Evolutionary conservation across 2,113 vertebrate species (phyloP).

Genomic region (Ginglymostoma cirratum): DNA sequence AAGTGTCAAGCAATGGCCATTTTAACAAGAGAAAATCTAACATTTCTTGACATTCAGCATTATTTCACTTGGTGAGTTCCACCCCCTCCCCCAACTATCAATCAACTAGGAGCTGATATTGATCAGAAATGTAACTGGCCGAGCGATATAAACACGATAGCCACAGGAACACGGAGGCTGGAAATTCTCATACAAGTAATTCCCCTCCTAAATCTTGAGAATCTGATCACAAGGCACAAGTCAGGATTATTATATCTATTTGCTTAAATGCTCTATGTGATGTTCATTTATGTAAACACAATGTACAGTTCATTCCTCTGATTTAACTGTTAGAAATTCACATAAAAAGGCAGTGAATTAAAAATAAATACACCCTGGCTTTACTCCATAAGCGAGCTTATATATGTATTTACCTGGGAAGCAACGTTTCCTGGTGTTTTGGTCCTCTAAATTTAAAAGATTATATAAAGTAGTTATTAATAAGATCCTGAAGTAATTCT

Average conservation of each 20-base stretch:
- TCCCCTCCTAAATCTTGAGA: neutral
- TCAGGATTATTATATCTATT: neutral
- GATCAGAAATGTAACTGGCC: neutral
- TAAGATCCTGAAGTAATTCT: neutral
- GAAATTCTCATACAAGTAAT: neutral
- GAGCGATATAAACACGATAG: neutral
- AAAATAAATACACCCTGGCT: neutral
- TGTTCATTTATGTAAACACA: neutral
- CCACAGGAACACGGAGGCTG: neutral
- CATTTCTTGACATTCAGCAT: neutral
- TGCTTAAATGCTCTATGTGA: neutral
- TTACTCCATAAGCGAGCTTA: neutral
- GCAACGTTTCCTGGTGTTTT: constrained; percentile 11
- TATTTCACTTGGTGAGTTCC: neutral
- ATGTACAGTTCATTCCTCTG: neutral
- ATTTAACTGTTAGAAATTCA: neutral
- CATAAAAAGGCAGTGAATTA: neutral
- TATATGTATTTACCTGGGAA: constrained; percentile 21
- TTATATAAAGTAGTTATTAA: constrained; percentile 25
- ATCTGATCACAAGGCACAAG: neutral
- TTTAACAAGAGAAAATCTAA: neutral
- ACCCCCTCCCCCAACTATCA: neutral
- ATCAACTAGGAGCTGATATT: neutral
- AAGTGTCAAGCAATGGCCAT: neutral
- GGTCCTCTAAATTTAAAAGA: constrained; percentile 33